Evolutionary conservation across 2,113 vertebrate species (phyloP).

Genomic region (Datnioides undecimradiatus): DNA sequence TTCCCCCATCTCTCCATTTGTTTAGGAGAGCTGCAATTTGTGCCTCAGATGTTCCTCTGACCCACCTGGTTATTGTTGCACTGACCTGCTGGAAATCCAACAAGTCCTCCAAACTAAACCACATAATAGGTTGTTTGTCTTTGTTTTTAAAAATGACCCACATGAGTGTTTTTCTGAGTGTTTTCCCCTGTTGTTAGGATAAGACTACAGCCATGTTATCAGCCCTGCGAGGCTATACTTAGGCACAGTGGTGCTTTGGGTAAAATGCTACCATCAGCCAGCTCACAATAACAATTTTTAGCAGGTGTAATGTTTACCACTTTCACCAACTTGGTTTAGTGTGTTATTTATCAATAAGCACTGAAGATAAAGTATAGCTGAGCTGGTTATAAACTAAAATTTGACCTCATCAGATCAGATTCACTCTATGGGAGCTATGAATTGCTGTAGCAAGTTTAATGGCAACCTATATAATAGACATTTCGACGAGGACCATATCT

Average conservation of each 20-base stretch:
- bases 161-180: not conserved
- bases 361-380: not conserved
- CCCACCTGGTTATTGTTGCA: conserved; percentile 11
- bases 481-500: not conserved
- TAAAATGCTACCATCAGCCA: not conserved
- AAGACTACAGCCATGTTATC: not conserved
- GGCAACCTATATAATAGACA: not conserved
- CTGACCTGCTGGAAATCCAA: conserved; percentile 18
- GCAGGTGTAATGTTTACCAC: not conserved
- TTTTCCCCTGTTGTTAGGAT: not conserved
- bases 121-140: not conserved
- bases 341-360: not conserved
- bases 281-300: not conserved
- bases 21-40: conserved; percentile 16
- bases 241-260: not conserved
- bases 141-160: not conserved
- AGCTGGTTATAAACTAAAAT: not conserved
- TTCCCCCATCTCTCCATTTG: not conserved
- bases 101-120: not conserved
- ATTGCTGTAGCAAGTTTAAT: not conserved
- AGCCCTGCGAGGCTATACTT: not conserved
- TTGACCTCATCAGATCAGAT: not conserved
- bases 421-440: not conserved
- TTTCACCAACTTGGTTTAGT: not conserved
- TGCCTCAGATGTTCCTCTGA: conserved; percentile 18